Conservation (phyloP, 2,888 invertebrate species). For the Criorhina ranunculi region DNA sequence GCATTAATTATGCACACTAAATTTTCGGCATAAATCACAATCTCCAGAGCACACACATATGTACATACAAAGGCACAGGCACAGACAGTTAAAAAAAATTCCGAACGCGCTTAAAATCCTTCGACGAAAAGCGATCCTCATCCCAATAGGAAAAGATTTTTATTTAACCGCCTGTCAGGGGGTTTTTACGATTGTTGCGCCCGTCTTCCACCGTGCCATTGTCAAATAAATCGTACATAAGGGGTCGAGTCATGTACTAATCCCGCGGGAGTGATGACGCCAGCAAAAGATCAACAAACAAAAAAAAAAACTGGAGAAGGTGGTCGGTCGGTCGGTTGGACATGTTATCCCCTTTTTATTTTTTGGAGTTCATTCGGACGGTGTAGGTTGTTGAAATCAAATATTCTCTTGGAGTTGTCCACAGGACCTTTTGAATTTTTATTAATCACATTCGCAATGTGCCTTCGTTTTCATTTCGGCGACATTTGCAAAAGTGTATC, state of each 20-base stretch:
- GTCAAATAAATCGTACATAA: constrained; percentile 25
- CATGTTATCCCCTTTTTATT: constrained; percentile 17
- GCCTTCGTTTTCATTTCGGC: constrained; percentile 40
- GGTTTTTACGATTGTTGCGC: constrained; percentile 24
- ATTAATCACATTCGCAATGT: constrained; percentile 21
- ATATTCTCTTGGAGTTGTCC: constrained; percentile 18
- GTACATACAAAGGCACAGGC: no score
- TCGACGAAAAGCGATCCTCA: background rate
- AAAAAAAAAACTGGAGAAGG: constrained; percentile 3
- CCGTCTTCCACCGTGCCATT: constrained; percentile 1
- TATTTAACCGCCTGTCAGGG: constrained; percentile 22
- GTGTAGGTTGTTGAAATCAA: constrained; percentile 6
- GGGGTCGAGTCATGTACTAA: background rate
- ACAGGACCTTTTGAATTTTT: constrained; percentile 45
- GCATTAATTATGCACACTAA: constrained; percentile 39
- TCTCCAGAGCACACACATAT: background rate
- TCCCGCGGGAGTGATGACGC: constrained; percentile 43
- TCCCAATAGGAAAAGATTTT: constrained; percentile 15
- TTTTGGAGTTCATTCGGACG: background rate
- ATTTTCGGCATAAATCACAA: constrained; percentile 29
- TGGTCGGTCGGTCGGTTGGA: constrained; percentile 21
- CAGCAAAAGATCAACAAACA: constrained; percentile 6
- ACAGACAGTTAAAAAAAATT: background rate
- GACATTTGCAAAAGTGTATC: constrained; percentile 24
- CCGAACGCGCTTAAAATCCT: constrained; percentile 1